A percentile compares a stretch with the other conserved stretches of the same genome.
Conservation (phyloP, 2,113 vertebrate genomes). For the Catharus bicknelli region DNA sequence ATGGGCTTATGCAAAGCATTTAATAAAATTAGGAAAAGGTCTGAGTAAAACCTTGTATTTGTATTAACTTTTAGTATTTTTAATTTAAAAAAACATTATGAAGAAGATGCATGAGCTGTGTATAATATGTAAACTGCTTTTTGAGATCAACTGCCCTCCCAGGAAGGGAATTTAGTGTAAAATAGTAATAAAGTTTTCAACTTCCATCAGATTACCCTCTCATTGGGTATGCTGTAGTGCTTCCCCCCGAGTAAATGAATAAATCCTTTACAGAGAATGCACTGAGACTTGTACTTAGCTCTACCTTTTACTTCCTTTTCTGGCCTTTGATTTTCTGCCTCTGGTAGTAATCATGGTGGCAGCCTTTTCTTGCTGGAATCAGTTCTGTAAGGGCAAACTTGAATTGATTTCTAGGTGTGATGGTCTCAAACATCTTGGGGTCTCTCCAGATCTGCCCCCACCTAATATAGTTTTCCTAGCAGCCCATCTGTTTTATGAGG, state of each 20-base stretch:
- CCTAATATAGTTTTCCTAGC: background rate
- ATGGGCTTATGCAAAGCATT: background rate
- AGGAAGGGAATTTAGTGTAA: background rate
- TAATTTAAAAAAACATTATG: background rate
- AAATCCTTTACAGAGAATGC: background rate
- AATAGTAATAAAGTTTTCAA: background rate
- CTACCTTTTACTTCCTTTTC: background rate
- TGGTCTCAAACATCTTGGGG: slow-evolving; percentile 1
- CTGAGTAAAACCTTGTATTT: background rate
- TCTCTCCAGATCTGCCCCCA: background rate
- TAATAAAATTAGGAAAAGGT: background rate
- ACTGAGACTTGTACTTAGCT: background rate
- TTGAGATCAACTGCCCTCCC: background rate
- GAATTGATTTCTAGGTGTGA: background rate
- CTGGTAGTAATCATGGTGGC: background rate
- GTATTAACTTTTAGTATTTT: background rate
- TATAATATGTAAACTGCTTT: background rate
- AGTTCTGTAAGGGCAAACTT: background rate
- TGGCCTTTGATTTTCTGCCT: background rate
- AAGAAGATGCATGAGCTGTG: background rate
- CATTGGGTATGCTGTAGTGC: background rate
- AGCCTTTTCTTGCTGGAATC: background rate
- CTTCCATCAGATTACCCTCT: background rate
- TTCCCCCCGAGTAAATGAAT: background rate
- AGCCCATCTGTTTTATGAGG: slow-evolving; percentile 14